Evolutionary conservation across 1,140 invertebrate genomes (phyloP).

Genomic region (Cotesia vestalis): DNA sequence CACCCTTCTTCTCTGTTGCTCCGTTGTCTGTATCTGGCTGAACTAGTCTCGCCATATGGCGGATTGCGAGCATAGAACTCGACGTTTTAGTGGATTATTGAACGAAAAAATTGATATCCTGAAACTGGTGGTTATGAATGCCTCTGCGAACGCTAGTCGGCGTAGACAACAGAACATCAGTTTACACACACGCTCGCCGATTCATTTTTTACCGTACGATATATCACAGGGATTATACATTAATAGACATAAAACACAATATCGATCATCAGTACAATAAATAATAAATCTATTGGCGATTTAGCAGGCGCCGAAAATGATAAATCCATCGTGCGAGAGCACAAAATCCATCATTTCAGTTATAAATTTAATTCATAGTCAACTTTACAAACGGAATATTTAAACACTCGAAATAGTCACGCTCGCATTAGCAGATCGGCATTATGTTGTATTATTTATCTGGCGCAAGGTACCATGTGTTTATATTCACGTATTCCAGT

Average conservation of each 20-base stretch:
- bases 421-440: neutral
- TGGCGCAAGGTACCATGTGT: neutral
- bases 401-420: slow-evolving; percentile 22
- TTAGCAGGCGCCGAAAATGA: too few species aligned
- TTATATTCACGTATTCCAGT: neutral
- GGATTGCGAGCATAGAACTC: slow-evolving; percentile 40
- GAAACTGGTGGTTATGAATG: slow-evolving; percentile 19
- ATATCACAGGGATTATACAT: neutral
- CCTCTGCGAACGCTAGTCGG: neutral
- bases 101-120: slow-evolving; percentile 41
- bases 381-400: slow-evolving; percentile 34
- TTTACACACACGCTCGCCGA: neutral
- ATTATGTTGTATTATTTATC: slow-evolving; percentile 3
- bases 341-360: too few species aligned
- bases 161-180: slow-evolving; percentile 4
- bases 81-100: slow-evolving; percentile 52
- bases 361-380: neutral
- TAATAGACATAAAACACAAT: too few species aligned
- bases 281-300: too few species aligned
- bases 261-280: too few species aligned
- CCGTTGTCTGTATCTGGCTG: neutral
- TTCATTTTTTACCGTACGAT: neutral
- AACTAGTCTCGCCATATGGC: slow-evolving; percentile 46
- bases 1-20: neutral
- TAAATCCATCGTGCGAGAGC: too few species aligned